A percentile compares a stretch with the other conserved stretches of the same genome.
Conservation (phyloP, 2,888 invertebrate species). For the Mamestra brassicae region DNA sequence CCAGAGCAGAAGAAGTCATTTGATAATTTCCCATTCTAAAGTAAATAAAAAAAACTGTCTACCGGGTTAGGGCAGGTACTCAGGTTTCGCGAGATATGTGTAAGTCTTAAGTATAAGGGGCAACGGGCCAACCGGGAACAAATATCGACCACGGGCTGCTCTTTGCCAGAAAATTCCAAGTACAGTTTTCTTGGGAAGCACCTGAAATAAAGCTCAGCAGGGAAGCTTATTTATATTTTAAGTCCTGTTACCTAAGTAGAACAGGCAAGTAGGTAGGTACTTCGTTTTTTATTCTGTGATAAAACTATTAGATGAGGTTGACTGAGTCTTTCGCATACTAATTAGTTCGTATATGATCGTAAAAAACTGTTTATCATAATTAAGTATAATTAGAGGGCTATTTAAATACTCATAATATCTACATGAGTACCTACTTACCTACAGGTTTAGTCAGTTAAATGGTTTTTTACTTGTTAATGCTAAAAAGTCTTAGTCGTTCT, state of each 20-base stretch:
- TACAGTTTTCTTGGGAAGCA: background rate
- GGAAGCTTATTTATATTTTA: background rate
- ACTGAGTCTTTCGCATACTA: background rate
- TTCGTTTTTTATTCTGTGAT: slow-evolving; percentile 5
- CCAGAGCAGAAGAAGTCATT: no score
- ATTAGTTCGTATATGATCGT: background rate
- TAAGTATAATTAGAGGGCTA: slow-evolving; percentile 2
- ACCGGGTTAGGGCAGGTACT: background rate
- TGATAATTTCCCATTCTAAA: no score
- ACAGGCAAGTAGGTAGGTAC: background rate
- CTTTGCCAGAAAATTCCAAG: background rate
- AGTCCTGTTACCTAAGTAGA: background rate
- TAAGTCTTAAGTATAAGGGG: background rate
- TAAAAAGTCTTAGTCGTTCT: no score
- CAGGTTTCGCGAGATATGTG: background rate
- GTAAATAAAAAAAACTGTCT: no score
- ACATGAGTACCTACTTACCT: background rate
- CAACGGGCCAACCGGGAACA: background rate
- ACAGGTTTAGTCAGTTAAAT: background rate
- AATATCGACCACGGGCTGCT: background rate
- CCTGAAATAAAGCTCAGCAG: background rate
- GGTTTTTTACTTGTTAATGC: background rate
- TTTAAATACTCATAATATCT: background rate
- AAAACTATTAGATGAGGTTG: slow-evolving; percentile 17
- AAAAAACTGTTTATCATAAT: slow-evolving; percentile 25